These are phyloP conservation scores for Agrenia bidenticulata DNA, from an alignment of 2,888 invertebrate species.

Conservation along the genomic window DNA sequence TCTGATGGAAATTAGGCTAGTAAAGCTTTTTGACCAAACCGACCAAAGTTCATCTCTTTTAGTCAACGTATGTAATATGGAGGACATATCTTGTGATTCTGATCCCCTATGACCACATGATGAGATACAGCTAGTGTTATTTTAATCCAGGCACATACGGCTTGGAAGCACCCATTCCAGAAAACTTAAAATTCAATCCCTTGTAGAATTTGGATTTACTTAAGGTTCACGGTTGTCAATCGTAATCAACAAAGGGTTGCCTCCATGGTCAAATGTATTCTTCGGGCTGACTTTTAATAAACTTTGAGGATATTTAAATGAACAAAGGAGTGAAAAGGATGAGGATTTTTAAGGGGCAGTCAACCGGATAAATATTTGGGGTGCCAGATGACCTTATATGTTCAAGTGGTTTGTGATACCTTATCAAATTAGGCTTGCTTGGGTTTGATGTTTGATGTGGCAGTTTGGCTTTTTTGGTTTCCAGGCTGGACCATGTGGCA, in stretches of 20 bases:
- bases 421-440: constrained; percentile 13
- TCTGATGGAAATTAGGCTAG: no score
- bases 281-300: not conserved
- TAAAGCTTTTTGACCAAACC: no score
- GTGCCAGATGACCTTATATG: not conserved
- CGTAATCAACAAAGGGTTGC: constrained; percentile 8
- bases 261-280: not conserved
- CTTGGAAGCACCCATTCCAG: no score
- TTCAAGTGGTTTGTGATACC: not conserved
- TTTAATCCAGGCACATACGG: no score
- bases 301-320: no score
- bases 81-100: no score
- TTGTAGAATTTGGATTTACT: constrained; percentile 5
- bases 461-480: not conserved
- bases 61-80: no score
- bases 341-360: not conserved
- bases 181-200: no score
- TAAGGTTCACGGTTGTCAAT: constrained; percentile 8
- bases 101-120: no score
- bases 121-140: no score
- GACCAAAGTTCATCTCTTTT: no score
- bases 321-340: not conserved
- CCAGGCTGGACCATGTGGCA: not conserved
- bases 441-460: not conserved
- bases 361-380: constrained; percentile 14